Conservation (phyloP, 1,140 invertebrate genomes). For the Aphidius ervi region DNA sequence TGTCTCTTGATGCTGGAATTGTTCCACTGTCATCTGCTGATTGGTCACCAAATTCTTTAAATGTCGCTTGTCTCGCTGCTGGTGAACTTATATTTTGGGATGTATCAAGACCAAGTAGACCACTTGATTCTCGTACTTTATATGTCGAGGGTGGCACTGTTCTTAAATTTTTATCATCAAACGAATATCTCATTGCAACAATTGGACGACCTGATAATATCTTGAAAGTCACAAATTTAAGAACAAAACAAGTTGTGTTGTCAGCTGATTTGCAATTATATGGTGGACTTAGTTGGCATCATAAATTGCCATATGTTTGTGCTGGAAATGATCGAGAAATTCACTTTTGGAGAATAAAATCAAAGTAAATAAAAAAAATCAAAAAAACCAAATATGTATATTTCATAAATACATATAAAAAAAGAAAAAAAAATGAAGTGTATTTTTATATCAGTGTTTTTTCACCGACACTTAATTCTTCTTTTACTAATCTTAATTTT, state of each 20-base stretch:
- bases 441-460: too few relatives aligned
- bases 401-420: too few relatives aligned
- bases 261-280: conserved; percentile 54
- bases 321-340: conserved; percentile 60
- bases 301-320: conserved; percentile 60
- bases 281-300: conserved; percentile 62
- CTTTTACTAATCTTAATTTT: too few relatives aligned
- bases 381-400: too few relatives aligned
- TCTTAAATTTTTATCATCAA: conserved; percentile 55
- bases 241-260: conserved; percentile 54
- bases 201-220: conserved; percentile 59
- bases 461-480: too few relatives aligned
- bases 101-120: conserved; percentile 57
- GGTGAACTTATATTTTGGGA: conserved; percentile 65
- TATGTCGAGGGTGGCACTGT: conserved; percentile 58
- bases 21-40: conserved; percentile 64
- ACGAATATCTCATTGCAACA: conserved; percentile 57
- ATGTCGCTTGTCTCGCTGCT: conserved; percentile 59
- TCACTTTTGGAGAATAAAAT: conserved; percentile 61
- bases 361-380: conserved; percentile 45
- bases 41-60: conserved; percentile 65
- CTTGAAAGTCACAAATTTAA: conserved; percentile 59
- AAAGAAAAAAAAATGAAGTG: too few relatives aligned
- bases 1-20: conserved; percentile 65
- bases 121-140: conserved; percentile 54